Conservation (phyloP, 2,888 invertebrate species). For the Geotrupes spiniger region DNA sequence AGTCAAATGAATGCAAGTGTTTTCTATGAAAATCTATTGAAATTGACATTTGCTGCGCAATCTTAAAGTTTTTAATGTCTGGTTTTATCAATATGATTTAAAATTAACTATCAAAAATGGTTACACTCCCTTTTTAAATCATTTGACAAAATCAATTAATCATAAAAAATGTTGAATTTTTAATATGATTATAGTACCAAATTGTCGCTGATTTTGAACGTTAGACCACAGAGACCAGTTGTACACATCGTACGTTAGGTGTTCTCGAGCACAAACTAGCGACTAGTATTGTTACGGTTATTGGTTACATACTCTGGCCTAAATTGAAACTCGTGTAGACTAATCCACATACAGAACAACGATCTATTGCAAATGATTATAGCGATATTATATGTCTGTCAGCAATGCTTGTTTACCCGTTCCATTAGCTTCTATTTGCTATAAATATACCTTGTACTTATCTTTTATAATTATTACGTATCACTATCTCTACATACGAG, state of each 20-base stretch:
- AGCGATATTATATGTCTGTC: slow-evolving; percentile 42
- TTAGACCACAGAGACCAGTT: slow-evolving; percentile 1
- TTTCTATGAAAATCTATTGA: too few species aligned
- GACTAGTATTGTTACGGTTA: slow-evolving; percentile 30
- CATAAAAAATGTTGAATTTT: too few species aligned
- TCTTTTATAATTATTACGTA: slow-evolving; percentile 41
- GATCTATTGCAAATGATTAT: slow-evolving; percentile 49
- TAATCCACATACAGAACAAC: slow-evolving; percentile 53
- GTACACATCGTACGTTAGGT: slow-evolving; percentile 20
- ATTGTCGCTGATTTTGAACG: background rate
- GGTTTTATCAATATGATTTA: too few species aligned
- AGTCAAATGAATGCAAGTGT: too few species aligned
- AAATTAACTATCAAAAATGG: too few species aligned
- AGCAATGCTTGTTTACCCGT: slow-evolving; percentile 49
- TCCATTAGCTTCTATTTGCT: slow-evolving; percentile 50
- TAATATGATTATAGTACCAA: too few species aligned
- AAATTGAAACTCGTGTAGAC: slow-evolving; percentile 52
- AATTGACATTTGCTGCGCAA: too few species aligned
- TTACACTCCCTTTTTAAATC: too few species aligned
- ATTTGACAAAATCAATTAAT: too few species aligned
- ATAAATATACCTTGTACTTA: slow-evolving; percentile 37
- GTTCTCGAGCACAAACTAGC: slow-evolving; percentile 43
- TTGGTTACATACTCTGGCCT: slow-evolving; percentile 44
- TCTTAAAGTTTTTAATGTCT: too few species aligned
- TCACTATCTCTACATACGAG: slow-evolving; percentile 48